phyloP scores from a whole-genome alignment of 2,113 vertebrate species.

The Siphamia tubifer region DNA sequence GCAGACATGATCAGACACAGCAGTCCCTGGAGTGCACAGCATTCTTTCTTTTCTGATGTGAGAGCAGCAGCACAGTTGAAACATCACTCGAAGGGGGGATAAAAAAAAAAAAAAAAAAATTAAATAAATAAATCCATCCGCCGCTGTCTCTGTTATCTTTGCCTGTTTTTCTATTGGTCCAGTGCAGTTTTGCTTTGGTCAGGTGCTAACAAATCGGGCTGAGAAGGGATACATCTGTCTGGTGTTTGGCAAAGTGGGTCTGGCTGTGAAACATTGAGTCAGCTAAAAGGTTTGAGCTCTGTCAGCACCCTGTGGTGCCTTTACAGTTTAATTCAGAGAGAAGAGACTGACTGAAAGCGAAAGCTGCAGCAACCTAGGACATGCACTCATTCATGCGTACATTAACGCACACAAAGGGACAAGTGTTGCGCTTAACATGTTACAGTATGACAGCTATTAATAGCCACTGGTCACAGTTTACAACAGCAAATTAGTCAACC shows the following conservation, averaged over 20 bases:
- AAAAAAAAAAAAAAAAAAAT: too few species aligned
- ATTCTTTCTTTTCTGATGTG: conserved; percentile 19
- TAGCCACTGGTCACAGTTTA: background rate
- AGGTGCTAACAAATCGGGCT: conserved; percentile 59
- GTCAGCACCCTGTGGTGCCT: conserved; percentile 74
- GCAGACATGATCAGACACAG: background rate
- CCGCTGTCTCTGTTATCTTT: conserved; percentile 43
- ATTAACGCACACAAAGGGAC: background rate
- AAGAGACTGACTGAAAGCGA: conserved; percentile 37
- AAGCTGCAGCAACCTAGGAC: conserved; percentile 36
- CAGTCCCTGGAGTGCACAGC: background rate
- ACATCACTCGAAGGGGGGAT: conserved; percentile 47
- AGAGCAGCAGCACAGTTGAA: conserved; percentile 19
- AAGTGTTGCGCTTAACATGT: background rate
- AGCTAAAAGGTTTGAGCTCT: conserved; percentile 69
- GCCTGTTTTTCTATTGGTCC: conserved; percentile 46
- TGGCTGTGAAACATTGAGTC: conserved; percentile 71
- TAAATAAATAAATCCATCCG: conserved; percentile 7
- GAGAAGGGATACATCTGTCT: conserved; percentile 63
- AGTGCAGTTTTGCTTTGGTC: conserved; percentile 56
- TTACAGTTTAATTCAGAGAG: conserved; percentile 67
- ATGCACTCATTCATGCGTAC: conserved; percentile 3
- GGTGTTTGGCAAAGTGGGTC: conserved; percentile 47
- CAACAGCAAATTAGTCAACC: too few species aligned
- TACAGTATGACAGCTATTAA: background rate